Evolutionary conservation across 2,797 vertebrate species (phyloP), one percentile per base, ranked within the genome.

Genomic region (Todus mexicanus): DNA sequence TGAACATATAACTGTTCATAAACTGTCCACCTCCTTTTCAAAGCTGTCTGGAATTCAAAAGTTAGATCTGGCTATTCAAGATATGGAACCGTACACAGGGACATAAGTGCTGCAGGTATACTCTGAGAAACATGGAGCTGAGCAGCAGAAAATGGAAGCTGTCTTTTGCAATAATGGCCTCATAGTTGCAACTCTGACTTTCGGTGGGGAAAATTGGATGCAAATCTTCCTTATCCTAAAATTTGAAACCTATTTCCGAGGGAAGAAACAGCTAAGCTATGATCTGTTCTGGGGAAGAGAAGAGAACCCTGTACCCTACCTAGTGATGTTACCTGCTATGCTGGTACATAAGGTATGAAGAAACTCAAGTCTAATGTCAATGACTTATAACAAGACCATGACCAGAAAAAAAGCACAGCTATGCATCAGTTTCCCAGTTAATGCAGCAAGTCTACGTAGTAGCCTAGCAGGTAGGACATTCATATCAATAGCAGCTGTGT

Each of bases 401-500:
- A 83, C 10, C 29, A 77, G 47, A 63, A 82, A 51, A 27, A 13
- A 29, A 31, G 11, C 29, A 38, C n/a, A 29, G 0, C 7, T 63
- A 0, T 27, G 22, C 11, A n/a, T 9, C 18, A 60, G 9, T n/a
- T 59, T 86, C 57, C 25, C 29, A 35, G 45, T 37, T 43, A 56
- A 43, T 60, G 25, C 25, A 71, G 42, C 14, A 72, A 12, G 8
- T 7, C 27, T n/a, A 12, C 19, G 11, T 18, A 6, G 10, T 7
- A 45, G 3, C 8, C 22, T 26, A 21, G 3, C 20, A 48, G 31
- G 20, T 16, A 54, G 7, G 6, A 8, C 2, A 4, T 40, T 37
- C 19, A 59, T 9, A 19, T 35, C 11, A 6, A 3, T 13, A 22
- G 4, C 8, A 33, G 7, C 20, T 45, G 7, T 0, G 1, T 15